Evolutionary conservation across 2,888 invertebrate species (phyloP).

Genomic region (Ophion ellenae): DNA sequence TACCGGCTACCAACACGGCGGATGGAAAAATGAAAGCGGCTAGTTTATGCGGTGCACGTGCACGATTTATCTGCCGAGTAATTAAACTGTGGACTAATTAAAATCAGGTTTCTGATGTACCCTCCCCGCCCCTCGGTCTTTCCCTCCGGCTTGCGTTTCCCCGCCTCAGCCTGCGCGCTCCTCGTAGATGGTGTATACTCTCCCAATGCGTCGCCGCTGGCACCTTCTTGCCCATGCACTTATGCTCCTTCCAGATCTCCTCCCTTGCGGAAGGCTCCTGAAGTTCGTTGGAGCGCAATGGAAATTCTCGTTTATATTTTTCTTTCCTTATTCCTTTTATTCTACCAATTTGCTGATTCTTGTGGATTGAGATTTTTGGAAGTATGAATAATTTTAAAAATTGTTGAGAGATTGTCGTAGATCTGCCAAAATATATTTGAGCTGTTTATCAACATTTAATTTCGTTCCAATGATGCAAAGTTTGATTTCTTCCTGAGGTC

Average conservation of each 20-base stretch:
- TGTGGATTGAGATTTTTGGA: no score
- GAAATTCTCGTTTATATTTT: no score
- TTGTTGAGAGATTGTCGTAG: no score
- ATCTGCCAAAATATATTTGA: no score
- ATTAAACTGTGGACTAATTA: slow-evolving; percentile 84
- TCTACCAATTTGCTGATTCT: no score
- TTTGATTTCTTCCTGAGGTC: no score
- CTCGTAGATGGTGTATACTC: slow-evolving; percentile 7
- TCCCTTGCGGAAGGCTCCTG: no score
- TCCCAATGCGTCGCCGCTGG: slow-evolving; percentile 62
- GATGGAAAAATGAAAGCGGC: slow-evolving; percentile 83
- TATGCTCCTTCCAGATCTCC: slow-evolving; percentile 57
- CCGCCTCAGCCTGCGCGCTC: slow-evolving; percentile 33
- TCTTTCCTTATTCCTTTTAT: no score
- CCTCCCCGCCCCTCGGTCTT: slow-evolving; percentile 65
- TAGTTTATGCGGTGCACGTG: slow-evolving; percentile 84
- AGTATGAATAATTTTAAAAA: no score
- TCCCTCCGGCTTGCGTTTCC: slow-evolving; percentile 58
- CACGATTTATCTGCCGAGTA: slow-evolving; percentile 84
- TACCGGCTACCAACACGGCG: slow-evolving; percentile 67
- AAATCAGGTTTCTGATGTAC: slow-evolving; percentile 84
- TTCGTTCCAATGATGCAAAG: no score
- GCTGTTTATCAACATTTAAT: no score
- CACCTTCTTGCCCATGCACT: slow-evolving; percentile 53
- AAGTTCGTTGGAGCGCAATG: no score